A percentile compares a stretch with the other conserved stretches of the same genome.
These are phyloP conservation scores for Coenobita brevimanus DNA, from an alignment of 1,140 invertebrate species.

Conservation along the genomic window DNA sequence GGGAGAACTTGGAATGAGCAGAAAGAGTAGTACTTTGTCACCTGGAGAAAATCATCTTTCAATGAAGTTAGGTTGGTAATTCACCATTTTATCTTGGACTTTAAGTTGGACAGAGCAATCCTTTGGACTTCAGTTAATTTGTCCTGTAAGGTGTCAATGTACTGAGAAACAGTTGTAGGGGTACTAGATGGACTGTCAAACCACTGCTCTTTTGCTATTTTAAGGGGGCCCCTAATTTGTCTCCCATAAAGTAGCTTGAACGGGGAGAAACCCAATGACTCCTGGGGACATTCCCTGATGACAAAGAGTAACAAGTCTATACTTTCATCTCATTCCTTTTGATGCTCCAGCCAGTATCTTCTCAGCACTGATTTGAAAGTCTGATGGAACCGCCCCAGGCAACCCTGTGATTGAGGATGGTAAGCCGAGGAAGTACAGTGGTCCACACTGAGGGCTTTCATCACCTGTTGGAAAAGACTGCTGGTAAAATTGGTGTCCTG, in stretches of 20 bases:
- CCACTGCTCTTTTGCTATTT: background rate
- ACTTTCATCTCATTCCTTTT: conserved; percentile 25
- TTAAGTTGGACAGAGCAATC: background rate
- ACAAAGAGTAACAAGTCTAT: conserved; percentile 7
- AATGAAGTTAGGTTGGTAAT: background rate
- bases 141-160: conserved; percentile 1
- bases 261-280: conserved; percentile 23
- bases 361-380: conserved; percentile 19
- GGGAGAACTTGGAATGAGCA: background rate
- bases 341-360: conserved; percentile 19
- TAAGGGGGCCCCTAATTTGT: conserved; percentile 12
- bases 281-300: background rate
- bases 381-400: no score
- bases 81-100: background rate
- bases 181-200: background rate
- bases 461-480: no score
- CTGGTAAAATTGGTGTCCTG: no score
- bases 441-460: no score
- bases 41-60: background rate
- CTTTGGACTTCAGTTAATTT: background rate
- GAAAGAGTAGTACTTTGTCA: conserved; percentile 8
- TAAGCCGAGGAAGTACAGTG: no score
- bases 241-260: conserved; percentile 26
- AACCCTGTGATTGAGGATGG: no score
- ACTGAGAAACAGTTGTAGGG: background rate